phyloP scores from a whole-genome alignment of 2,888 invertebrate species.

The Argyresthia goedartella region DNA sequence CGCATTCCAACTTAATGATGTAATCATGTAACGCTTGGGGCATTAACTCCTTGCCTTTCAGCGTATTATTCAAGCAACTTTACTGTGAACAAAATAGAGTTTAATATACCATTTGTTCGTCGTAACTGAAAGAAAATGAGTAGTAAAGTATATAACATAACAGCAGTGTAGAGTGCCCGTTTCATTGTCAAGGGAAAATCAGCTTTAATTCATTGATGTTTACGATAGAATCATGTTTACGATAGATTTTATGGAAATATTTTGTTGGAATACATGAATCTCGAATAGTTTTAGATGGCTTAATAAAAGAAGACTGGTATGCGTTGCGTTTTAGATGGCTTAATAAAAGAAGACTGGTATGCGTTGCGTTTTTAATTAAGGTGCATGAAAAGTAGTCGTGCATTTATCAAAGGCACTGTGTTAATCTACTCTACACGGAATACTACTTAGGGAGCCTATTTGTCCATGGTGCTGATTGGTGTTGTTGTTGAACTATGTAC shows the following conservation, averaged over 20 bases:
- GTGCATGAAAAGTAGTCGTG: too few relatives aligned
- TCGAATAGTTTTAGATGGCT: background rate
- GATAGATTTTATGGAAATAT: background rate
- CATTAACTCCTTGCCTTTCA: background rate
- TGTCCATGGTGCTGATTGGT: too few relatives aligned
- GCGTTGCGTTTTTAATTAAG: too few relatives aligned
- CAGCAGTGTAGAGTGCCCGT: too few relatives aligned
- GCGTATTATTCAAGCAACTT: background rate
- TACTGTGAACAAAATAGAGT: background rate
- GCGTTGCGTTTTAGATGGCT: background rate
- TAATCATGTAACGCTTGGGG: slow-evolving; percentile 16
- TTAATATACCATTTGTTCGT: background rate
- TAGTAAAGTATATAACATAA: too few relatives aligned
- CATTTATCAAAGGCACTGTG: background rate
- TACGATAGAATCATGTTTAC: too few relatives aligned
- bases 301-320: background rate
- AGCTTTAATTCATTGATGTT: background rate
- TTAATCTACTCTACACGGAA: too few relatives aligned
- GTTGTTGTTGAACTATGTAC: too few relatives aligned
- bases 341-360: too few relatives aligned
- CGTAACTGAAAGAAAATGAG: too few relatives aligned
- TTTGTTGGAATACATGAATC: background rate
- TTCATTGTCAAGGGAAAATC: background rate
- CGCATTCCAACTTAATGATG: slow-evolving; percentile 41
- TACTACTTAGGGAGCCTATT: too few relatives aligned